Evolutionary conservation across 2,113 vertebrate species (phyloP).

Genomic region (Corydoras maculifer): DNA sequence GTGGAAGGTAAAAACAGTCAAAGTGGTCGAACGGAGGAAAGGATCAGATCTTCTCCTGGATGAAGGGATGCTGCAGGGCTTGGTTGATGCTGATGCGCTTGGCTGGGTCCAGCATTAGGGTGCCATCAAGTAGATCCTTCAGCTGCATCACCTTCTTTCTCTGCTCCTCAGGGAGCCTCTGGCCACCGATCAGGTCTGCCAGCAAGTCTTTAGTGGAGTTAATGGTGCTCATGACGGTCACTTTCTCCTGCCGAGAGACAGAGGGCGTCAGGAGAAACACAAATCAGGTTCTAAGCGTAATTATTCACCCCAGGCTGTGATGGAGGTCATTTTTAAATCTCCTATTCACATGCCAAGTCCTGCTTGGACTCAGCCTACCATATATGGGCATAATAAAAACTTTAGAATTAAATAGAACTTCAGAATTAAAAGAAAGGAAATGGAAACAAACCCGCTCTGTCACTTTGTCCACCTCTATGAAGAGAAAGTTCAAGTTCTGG

Average conservation of each 20-base stretch:
- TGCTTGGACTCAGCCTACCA: too few species aligned
- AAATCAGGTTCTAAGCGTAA: too few species aligned
- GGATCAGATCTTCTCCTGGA: slow-evolving; percentile 82
- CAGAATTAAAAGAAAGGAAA: not conserved
- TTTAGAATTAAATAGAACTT: not conserved
- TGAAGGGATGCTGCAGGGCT: slow-evolving; percentile 96
- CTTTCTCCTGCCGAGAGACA: slow-evolving; percentile 78
- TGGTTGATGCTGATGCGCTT: slow-evolving; percentile 99
- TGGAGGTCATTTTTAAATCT: too few species aligned
- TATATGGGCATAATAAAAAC: too few species aligned
- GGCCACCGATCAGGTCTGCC: slow-evolving; percentile 90
- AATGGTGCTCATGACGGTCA: slow-evolving; percentile 99
- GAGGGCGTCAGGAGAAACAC: not conserved
- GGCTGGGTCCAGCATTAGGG: slow-evolving; percentile 96
- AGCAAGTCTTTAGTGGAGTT: slow-evolving; percentile 98
- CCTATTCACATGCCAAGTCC: too few species aligned
- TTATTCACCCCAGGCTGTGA: too few species aligned
- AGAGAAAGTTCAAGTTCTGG: slow-evolving; percentile 98
- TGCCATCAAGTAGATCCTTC: slow-evolving; percentile 96
- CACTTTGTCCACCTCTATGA: slow-evolving; percentile 99
- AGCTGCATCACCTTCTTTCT: slow-evolving; percentile 98
- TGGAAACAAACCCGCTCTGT: slow-evolving; percentile 86
- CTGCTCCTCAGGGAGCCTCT: slow-evolving; percentile 97
- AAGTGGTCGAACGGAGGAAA: not conserved
- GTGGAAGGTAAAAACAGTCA: slow-evolving; percentile 7